phyloP scores from a whole-genome alignment of 2,797 vertebrate species.

The Erethizon dorsatum region DNA sequence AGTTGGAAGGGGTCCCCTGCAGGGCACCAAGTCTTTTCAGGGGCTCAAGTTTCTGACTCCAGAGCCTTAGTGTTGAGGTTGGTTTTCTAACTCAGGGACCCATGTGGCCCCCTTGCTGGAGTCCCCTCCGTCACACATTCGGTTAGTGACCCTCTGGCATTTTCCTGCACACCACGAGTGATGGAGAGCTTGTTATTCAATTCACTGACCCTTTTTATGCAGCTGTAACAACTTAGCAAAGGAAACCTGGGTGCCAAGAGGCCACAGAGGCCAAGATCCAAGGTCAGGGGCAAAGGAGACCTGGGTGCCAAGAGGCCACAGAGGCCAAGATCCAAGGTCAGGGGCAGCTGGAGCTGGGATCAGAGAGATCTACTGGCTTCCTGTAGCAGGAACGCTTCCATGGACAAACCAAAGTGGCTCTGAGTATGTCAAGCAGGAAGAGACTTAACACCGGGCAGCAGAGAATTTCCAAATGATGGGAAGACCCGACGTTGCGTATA shows the following conservation, averaged over 20 bases:
- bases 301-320: too few relatives aligned
- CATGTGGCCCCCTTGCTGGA: background rate
- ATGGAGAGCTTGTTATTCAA: background rate
- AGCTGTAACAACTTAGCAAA: background rate
- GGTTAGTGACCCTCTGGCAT: background rate
- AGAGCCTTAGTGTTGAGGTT: background rate
- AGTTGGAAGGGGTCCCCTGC: background rate
- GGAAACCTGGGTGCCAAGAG: background rate
- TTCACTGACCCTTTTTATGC: background rate
- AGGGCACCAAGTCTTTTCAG: fast-evolving
- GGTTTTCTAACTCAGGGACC: too few relatives aligned
- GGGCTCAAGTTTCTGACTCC: background rate
- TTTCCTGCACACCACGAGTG: background rate
- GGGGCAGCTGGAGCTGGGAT: background rate
- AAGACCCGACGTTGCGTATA: too few relatives aligned
- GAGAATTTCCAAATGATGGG: background rate
- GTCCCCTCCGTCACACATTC: too few relatives aligned
- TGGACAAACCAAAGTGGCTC: background rate
- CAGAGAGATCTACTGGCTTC: background rate
- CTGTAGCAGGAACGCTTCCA: background rate
- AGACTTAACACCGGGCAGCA: background rate
- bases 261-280: background rate
- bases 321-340: background rate
- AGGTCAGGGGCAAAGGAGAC: background rate
- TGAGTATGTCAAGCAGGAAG: background rate